Base-by-base conservation (phyloP, 2,888 invertebrate genomes). In the Anoplius nigerrimus region DNA sequence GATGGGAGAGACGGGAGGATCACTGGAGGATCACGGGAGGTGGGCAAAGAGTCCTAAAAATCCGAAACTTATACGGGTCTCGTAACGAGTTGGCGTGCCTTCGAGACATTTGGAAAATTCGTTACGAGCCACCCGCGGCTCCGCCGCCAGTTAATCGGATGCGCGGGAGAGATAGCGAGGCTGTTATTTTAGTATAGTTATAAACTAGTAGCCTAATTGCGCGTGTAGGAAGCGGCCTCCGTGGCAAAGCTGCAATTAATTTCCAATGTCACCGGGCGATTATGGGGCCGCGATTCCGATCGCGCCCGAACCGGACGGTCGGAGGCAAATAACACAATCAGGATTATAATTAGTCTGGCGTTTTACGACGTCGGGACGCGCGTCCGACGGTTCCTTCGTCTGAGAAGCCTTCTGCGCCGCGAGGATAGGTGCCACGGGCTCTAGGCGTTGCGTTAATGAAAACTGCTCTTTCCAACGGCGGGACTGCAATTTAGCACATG, bases 171-270 rank as follows among this genome's bases (percentile, higher is more conserved):
- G 2, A 16, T 53, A 11, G 18, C 20, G 20, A 4, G 13, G 0
- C 22, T 43, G 65, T 66, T 74, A 73, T 52, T 63, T 62, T 43
- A 34, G 34, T 21, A 13, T 21, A 46, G 54, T 73, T 71, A 64
- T 48, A 27, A 62, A 66, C 43, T 24, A 16, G 48, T 42, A 55
- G 57, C 53, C 61, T 52, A 54, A 71, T 71, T 66, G 57, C 54
- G 45, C 18, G 61, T 27, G 53, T 18, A 56, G 42, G 55, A 68
- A 59, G 24, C 54, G 34, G 34, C 34, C 11, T 1, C 34, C 46
- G 43, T 27, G 15, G 16, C 62, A 21, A 16, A 20, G 48, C 46
- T 24, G 52, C 53, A 70, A 67, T 74, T 67, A 67, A 69, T 46
- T 45, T 62, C 18, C 64, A 24, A 65, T 57, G 59, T 66, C 66